Base-by-base conservation (phyloP, 2,113 vertebrate genomes). In the Nibea albiflora region DNA sequence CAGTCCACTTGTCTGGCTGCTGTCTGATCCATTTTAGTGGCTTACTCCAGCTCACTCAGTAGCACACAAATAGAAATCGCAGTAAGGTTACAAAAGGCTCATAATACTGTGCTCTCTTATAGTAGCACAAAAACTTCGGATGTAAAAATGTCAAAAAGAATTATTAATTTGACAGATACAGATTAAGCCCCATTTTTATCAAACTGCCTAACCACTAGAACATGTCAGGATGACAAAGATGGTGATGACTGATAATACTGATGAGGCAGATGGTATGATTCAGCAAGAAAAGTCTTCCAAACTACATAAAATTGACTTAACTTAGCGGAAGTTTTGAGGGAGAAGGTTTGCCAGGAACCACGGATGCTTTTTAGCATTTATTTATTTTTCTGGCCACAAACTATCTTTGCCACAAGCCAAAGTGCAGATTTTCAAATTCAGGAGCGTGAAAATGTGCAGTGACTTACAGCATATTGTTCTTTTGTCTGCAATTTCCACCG, bases 381-480 rank as follows among this genome's bases (percentile, higher is more conserved):
- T 61, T 49, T 22, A 67, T 12, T 44, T 58, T 39, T 31, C 19
- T 63, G 42, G 16, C 19, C 14, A 19, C 61, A 67, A 67, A 78
- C 69, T 26, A 54, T 84, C 14, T 60, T 62, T 52, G 39, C 78
- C 22, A 24, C 0, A 1, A 64, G 68, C 53, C 63, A 81, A 78
- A 74, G 60, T 52, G 46, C 65, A 78, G 19, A 69, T 71, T 81
- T 79, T 69, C 4, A 56, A 62, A 85, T 73, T 72, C 42, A 70
- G 62, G 19, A 81, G 68, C 62, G 69, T 50, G 60, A 80, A 81
- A 71, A 65, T 75, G 62, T 73, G 76, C 46, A 67, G 15, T 57
- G 68, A 80, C 66, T 90, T 82, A 73, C 66, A 84, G 64, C 73
- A 80, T 80, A 73, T 73, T 85, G 67, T 86, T 85, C 42, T 53